Base-by-base conservation (phyloP, 2,888 invertebrate species). In the Platycheirus albimanus region DNA sequence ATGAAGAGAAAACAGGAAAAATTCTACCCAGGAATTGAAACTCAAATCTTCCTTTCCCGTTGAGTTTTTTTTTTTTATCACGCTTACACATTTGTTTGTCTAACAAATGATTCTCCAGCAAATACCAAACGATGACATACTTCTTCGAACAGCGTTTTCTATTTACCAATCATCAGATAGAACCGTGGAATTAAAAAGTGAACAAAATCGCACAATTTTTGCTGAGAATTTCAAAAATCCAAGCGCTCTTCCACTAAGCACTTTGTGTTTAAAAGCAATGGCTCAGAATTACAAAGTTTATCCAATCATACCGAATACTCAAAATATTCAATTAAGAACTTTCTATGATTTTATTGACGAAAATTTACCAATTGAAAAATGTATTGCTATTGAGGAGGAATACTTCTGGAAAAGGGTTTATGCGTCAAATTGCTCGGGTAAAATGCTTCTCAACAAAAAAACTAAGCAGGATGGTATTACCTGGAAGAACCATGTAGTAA, bases 331-430 rank as follows among this genome's bases (percentile, higher is more conserved):
- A 63, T 6, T 87, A 43, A 87, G 87, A 56, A 85, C 87, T 0
- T 86, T 87, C 43, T 88, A 87, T 70, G 88, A 89, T 41, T 79
- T 86, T 0, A 49, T 90, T 24, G 86, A 87, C 56, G 80, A 87
- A 0, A 85, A 89, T 20, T 15, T 88, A 36, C 88, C 89, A 0
- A 84, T 90, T 15, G 74, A 79, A 5, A 72, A 88, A n/a, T 89
- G 89, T 52, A 88, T 87, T 20, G 79, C 85, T 43, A 86, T 90
- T 11, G 74, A 83, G 0, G 88, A 88, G 13, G 15, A 86, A 10
- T 80, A 85, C 0, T 90, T 86, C 70, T 90, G 90, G 90, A 87
- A 86, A 1, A 87, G 89, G 6, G 86, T 89, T 0, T 90, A 87
- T 5, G 67, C 88, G 6, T 74, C 86, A 3, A 89, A 88, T 47